Evolutionary conservation across 2,797 vertebrate genomes (phyloP), one percentile per base, ranked within the genome.

Genomic region (Psittacula echo): DNA sequence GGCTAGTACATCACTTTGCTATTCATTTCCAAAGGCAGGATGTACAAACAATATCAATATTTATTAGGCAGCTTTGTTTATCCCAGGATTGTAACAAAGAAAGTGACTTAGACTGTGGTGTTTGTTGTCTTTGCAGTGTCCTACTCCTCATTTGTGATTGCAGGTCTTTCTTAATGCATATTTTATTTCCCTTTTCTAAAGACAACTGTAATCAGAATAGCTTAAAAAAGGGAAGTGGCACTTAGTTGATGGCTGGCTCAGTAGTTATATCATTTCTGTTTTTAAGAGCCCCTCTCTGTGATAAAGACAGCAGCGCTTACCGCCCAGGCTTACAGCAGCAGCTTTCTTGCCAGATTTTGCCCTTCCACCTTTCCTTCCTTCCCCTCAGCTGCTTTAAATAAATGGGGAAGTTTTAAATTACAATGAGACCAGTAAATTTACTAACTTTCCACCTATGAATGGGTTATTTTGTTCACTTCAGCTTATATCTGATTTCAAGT

Each of bases 21-120:
- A 62, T 90, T 95, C 58, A 89, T 91, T 92, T 81, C 58, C 78
- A 92, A 90, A 94, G 72, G 54, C 85, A 89, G 13, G 73, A 85
- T 93, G 47, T 89, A 80, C 95, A 96, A 97, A 97, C 92, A 95
- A 42, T 84, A 96, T 97, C 72, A 95, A 94, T 96, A 97, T 95
- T 97, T 96, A 96, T 94, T 82, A 94, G 92, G 87, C 68, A 83
- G 68, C 70, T 90, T 89, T 96, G 94, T 96, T 96, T 95, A 92
- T 93, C 67, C 24, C 90, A 72, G 90, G 81, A 87, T 79, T 96
- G 96, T 76, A 96, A 95, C 93, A 96, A 92, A 96, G 83, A 90
- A 94, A 92, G 78, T 77, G 86, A 89, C 84, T 96, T 93, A 87
- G 75, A 54, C 72, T 72, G 54, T 66, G 45, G 20, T 80, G 78